These are phyloP conservation scores for Empidonax alnorum DNA, from an alignment of 2,113 vertebrate species.

Conservation along the genomic window DNA sequence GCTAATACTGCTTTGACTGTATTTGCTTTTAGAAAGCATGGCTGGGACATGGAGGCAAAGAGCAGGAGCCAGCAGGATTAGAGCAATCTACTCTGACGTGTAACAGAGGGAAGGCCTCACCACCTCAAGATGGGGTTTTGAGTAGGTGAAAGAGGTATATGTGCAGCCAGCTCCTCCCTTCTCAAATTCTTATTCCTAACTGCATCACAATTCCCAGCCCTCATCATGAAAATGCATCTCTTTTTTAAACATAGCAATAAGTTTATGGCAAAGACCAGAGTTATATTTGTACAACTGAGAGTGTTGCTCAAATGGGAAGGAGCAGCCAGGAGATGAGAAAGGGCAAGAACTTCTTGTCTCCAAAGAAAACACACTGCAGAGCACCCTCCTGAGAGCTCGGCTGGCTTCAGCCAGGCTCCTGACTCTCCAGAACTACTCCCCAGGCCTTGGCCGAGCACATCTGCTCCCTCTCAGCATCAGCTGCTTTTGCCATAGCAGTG, in stretches of 20 bases:
- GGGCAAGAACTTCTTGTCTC: slow-evolving; percentile 21
- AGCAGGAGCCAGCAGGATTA: not conserved
- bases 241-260: not conserved
- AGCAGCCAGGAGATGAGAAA: slow-evolving; percentile 36
- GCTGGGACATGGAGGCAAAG: not conserved
- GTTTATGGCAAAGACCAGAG: not conserved
- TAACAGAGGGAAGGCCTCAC: not conserved
- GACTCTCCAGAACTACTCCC: slow-evolving; percentile 10
- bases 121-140: too few species aligned
- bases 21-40: not conserved
- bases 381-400: slow-evolving; percentile 1
- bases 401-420: not conserved
- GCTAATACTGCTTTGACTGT: not conserved
- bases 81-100: not conserved
- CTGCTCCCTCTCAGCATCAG: not conserved
- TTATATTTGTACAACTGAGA: slow-evolving; percentile 26
- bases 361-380: slow-evolving; percentile 45
- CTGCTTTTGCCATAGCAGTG: not conserved
- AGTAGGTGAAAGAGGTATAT: not conserved
- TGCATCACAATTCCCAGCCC: not conserved
- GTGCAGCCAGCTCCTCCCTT: not conserved
- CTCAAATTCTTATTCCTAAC: not conserved
- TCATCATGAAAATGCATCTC: not conserved
- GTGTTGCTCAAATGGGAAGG: not conserved
- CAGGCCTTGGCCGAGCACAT: not conserved